A percentile compares a stretch with the other conserved stretches of the same genome.
phyloP scores from a whole-genome alignment of 2,797 vertebrate species.

The Enteromius radiatus region DNA sequence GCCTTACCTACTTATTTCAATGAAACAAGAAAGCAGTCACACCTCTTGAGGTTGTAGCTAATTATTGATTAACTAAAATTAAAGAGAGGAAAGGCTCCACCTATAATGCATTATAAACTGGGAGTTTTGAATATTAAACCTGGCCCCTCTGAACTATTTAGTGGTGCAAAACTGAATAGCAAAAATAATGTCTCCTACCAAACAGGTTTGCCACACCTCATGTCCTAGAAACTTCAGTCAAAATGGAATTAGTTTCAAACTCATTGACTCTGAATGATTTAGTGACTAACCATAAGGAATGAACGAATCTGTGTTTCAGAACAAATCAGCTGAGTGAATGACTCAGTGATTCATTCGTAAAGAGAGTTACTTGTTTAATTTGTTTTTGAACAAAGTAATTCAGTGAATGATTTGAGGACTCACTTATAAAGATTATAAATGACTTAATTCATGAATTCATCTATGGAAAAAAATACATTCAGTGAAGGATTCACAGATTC shows the following conservation, averaged over 20 bases:
- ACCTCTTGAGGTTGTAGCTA: background rate
- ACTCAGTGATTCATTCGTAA: background rate
- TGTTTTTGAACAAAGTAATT: background rate
- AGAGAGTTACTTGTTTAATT: background rate
- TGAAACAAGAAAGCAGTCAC: background rate
- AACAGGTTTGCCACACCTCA: background rate
- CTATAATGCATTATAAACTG: background rate
- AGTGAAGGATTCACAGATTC: background rate
- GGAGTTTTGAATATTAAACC: background rate
- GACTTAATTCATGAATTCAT: background rate
- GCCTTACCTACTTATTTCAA: background rate
- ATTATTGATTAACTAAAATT: background rate
- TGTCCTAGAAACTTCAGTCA: background rate
- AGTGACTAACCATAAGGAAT: background rate
- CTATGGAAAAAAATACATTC: background rate
- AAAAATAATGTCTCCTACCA: background rate
- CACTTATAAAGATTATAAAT: background rate
- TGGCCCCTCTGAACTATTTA: background rate
- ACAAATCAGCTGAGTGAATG: background rate
- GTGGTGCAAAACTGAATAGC: background rate
- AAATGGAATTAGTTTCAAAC: background rate
- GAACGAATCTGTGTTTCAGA: background rate
- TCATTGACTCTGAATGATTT: background rate
- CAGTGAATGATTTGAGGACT: background rate
- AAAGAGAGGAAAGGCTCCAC: background rate